These are phyloP conservation scores for Aquatica leii DNA, from an alignment of 2,888 invertebrate genomes.

Conservation along the genomic window DNA sequence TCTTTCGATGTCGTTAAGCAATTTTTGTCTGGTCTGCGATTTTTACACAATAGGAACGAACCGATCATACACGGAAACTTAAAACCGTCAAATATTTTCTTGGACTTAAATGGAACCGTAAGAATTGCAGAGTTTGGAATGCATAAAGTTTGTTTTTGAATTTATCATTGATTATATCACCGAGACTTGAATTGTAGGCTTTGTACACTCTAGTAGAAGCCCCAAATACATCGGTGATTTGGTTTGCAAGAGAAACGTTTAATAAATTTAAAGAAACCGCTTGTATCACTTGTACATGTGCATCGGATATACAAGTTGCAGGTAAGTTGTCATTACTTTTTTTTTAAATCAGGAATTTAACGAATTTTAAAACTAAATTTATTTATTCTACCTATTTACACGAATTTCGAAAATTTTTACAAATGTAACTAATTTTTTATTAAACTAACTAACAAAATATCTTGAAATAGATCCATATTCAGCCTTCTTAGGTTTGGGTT, in stretches of 20 bases:
- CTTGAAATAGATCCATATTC: too few relatives aligned
- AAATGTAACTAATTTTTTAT: too few relatives aligned
- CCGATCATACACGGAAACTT: constrained; percentile 60
- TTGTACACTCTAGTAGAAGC: constrained; percentile 53
- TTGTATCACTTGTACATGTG: constrained; percentile 51
- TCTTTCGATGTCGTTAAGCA: constrained; percentile 50
- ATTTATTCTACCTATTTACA: too few relatives aligned
- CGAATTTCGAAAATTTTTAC: too few relatives aligned
- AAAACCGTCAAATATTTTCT: constrained; percentile 60
- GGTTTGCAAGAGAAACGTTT: constrained; percentile 59
- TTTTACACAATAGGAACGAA: constrained; percentile 53
- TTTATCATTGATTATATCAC: too few relatives aligned
- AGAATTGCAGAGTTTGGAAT: constrained; percentile 60
- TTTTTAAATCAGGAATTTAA: too few relatives aligned
- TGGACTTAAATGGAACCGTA: constrained; percentile 56
- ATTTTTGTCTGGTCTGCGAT: constrained; percentile 52
- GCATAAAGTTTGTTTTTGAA: constrained; percentile 54
- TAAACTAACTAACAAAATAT: too few relatives aligned
- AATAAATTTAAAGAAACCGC: constrained; percentile 42
- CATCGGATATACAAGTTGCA: constrained; percentile 59
- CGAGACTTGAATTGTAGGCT: constrained; percentile 47
- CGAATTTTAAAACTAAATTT: too few relatives aligned
- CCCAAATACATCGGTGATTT: constrained; percentile 56
- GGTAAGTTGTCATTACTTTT: too few relatives aligned
- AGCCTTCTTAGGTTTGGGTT: too few relatives aligned